A percentile compares a stretch with the other conserved stretches of the same genome.
phyloP scores from a whole-genome alignment of 2,888 invertebrate genomes.

The Leptarthrus brevirostris region DNA sequence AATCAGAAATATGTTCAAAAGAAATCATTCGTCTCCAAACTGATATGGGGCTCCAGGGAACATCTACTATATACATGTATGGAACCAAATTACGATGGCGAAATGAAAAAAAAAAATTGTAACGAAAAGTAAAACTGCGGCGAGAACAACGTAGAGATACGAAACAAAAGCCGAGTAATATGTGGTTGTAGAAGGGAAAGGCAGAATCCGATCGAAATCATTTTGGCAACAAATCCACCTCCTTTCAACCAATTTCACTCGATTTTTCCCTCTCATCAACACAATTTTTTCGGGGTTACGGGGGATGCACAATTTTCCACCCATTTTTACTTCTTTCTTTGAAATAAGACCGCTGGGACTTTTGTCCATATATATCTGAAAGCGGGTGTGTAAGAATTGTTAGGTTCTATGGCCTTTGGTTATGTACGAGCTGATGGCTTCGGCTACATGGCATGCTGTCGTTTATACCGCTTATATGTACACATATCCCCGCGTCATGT shows the following conservation, averaged over 20 bases:
- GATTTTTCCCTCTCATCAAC: constrained; percentile 24
- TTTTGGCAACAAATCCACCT: constrained; percentile 43
- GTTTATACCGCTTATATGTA: neutral
- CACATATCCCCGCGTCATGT: constrained; percentile 11
- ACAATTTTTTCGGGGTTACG: neutral
- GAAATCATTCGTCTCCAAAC: no score
- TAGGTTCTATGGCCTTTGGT: neutral
- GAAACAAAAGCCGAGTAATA: no score
- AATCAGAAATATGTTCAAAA: no score
- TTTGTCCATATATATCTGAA: constrained; percentile 55
- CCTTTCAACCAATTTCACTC: constrained; percentile 38
- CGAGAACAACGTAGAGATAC: no score
- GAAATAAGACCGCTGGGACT: constrained; percentile 58
- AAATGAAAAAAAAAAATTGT: no score
- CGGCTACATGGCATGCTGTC: neutral
- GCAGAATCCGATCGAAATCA: constrained; percentile 47
- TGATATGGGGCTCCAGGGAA: no score
- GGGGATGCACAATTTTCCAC: constrained; percentile 15
- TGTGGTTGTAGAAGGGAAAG: neutral
- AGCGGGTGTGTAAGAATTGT: constrained; percentile 1
- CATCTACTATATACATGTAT: no score
- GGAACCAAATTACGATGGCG: no score
- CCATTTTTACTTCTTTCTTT: constrained; percentile 56
- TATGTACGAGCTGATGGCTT: neutral
- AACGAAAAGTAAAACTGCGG: no score